phyloP scores from a whole-genome alignment of 2,797 vertebrate species.

The Eulemur rubriventer region DNA sequence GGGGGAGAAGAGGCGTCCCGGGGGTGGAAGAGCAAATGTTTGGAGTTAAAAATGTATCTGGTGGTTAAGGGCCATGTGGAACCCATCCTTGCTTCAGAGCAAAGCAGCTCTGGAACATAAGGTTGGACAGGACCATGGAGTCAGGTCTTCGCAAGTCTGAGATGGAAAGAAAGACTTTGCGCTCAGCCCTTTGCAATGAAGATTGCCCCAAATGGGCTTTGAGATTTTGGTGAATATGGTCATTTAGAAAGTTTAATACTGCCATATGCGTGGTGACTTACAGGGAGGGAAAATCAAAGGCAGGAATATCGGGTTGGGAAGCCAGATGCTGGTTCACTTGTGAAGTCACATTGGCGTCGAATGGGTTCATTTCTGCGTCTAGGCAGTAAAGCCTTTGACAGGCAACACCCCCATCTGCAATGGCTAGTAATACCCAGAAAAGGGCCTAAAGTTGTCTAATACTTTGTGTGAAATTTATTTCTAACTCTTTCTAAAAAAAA shows the following conservation, averaged over 20 bases:
- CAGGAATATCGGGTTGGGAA: neutral
- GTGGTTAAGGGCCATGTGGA: neutral
- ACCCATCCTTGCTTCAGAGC: too few species aligned
- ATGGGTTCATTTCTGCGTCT: neutral
- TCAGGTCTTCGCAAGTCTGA: neutral
- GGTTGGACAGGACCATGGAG: neutral
- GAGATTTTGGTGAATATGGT: neutral
- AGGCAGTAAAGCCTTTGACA: neutral
- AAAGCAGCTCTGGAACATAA: neutral
- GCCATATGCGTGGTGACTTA: neutral
- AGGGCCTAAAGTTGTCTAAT: neutral
- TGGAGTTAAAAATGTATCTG: neutral
- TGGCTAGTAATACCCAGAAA: neutral
- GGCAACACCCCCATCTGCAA: neutral
- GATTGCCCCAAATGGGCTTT: neutral
- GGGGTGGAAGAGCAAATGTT: neutral
- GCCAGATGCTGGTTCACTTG: neutral
- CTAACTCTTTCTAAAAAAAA: neutral
- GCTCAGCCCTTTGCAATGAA: neutral
- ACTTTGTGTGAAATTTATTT: neutral
- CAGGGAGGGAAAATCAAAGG: neutral
- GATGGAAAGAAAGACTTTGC: neutral
- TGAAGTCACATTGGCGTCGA: neutral
- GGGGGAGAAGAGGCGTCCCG: accelerated
- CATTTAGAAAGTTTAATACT: neutral